phyloP scores from a whole-genome alignment of 2,888 invertebrate genomes.

The Sinodicranocentrus sp. region DNA sequence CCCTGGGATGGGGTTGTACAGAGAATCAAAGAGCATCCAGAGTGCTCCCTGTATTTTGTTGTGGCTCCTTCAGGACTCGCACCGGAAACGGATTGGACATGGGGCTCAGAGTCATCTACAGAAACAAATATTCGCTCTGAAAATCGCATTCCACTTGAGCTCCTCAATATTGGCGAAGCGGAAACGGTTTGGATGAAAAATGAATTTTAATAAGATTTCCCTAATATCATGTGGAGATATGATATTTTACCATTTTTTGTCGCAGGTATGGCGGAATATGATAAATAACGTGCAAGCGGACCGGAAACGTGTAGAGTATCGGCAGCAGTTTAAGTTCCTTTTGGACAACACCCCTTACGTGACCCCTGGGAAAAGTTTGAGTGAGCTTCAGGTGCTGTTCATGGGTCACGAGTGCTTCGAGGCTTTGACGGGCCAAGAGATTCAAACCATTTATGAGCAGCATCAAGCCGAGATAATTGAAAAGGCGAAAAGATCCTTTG shows the following conservation, averaged over 20 bases:
- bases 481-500: conserved; percentile 82
- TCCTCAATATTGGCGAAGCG: conserved; percentile 93
- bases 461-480: conserved; percentile 95
- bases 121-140: conserved; percentile 84
- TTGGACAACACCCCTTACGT: conserved; percentile 96
- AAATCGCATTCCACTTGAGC: conserved; percentile 93
- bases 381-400: conserved; percentile 75
- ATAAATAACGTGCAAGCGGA: conserved; percentile 94
- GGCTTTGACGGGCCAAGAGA: conserved; percentile 92
- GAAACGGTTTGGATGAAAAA: conserved; percentile 82
- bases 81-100: conserved; percentile 84
- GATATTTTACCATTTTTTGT: conserved; percentile 1
- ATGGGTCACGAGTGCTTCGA: conserved; percentile 76
- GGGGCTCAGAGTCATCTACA: conserved; percentile 80
- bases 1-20: conserved; percentile 86
- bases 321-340: conserved; percentile 94
- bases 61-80: conserved; percentile 82
- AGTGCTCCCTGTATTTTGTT: conserved; percentile 95
- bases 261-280: conserved; percentile 89
- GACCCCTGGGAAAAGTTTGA: conserved; percentile 80
- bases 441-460: conserved; percentile 94
- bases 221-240: background rate
- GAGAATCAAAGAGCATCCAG: conserved; percentile 92
- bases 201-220: background rate
- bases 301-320: conserved; percentile 95